Base-by-base conservation (phyloP, 2,888 invertebrate genomes). In the Euproctis similis region DNA sequence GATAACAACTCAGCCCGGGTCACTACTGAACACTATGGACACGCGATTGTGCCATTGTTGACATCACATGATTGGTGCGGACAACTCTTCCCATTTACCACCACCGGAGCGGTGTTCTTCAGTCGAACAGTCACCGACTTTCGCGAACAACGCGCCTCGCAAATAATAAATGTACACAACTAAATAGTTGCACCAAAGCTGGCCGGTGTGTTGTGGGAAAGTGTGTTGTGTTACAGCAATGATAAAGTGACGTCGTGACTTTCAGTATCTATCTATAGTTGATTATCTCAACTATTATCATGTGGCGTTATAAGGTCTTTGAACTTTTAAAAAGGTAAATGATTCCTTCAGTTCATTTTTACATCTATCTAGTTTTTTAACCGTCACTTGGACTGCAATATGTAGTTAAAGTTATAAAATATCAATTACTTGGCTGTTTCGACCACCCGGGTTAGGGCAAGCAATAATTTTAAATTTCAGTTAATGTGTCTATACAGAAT, bases 81-180 rank as follows among this genome's bases (percentile, higher is more conserved):
- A 35, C 34, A 37, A 36, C 64, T 61, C 66, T 65, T 59, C 58
- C 59, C 60, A 54, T 42, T 51, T 40, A 50, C 39, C 46, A 36
- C 26, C 53, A 14, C 33, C 42, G 30, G 28, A 55, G 46, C 46
- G 60, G 59, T 53, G 3, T 8, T n/a, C n/a, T n/a, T n/a, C n/a
- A 58, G 54, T 55, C 63, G 61, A 64, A 56, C 54, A 57, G 45
- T 43, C 46, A 66, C 59, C 63, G 62, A 67, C 72, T 71, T 75
- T 74, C 66, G 71, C 54, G 45, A 36, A 25, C 59, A 64, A 53
- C 68, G 72, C 53, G 43, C 40, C 52, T 49, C 43, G 27, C 17
- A n/a, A 31, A 48, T 44, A 34, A 42, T 49, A n/a, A n/a, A n/a
- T n/a, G 38, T 31, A 28, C 10, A 36, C 24, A 34, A 18, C n/a